Evolutionary conservation across 1,140 invertebrate genomes (phyloP).

Genomic region (Spodoptera litura): DNA sequence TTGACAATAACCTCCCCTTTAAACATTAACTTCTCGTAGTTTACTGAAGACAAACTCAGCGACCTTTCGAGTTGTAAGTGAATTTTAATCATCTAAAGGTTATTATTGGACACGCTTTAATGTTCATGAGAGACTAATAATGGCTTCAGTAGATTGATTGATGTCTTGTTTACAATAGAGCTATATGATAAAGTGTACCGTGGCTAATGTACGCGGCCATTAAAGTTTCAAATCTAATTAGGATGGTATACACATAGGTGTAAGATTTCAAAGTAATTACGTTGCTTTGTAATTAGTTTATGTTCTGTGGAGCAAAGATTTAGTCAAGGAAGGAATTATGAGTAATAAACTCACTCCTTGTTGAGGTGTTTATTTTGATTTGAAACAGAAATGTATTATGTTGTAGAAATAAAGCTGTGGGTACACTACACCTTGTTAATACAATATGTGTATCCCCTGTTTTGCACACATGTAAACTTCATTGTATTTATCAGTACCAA

Average conservation of each 20-base stretch:
- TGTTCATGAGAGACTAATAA: constrained; percentile 8
- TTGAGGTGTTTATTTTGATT: neutral
- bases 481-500: too few relatives aligned
- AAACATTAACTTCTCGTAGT: too few relatives aligned
- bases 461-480: too few relatives aligned
- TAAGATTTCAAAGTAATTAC: neutral
- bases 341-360: too few relatives aligned
- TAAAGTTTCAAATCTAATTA: constrained; percentile 17
- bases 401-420: too few relatives aligned
- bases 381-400: too few relatives aligned
- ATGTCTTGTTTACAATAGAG: constrained; percentile 22
- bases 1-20: too few relatives aligned
- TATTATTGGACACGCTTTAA: constrained; percentile 3
- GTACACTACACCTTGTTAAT: too few relatives aligned
- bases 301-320: neutral
- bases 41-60: too few relatives aligned
- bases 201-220: neutral
- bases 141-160: neutral
- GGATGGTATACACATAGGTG: neutral
- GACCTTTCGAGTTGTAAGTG: too few relatives aligned
- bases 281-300: neutral
- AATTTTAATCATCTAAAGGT: neutral
- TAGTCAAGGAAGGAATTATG: neutral
- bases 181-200: neutral
- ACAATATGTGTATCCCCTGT: too few relatives aligned